Base-by-base conservation (phyloP, 1,140 invertebrate genomes). In the Brachionus sp. region DNA sequence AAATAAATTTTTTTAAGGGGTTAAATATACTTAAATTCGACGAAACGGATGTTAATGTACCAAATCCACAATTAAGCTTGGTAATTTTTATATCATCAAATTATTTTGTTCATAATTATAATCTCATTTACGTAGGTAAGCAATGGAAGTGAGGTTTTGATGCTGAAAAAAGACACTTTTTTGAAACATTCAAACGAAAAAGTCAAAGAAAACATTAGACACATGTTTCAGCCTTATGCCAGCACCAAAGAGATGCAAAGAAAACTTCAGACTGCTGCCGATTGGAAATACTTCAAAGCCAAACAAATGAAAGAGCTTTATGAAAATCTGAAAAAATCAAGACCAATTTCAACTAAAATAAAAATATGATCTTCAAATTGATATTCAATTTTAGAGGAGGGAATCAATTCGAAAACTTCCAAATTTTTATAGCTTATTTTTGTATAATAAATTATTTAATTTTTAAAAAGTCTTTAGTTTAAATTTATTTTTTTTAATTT, bases 21-120 rank as follows among this genome's bases (percentile, higher is more conserved):
- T 75, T 75, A 46, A 75, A 46, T 75, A 75, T 75, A 29, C 23
- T 75, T 12, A 75, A 75, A 75, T 75, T 75, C 46, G 70, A 75
- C 33, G 70, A 75, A 25, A 46, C 70, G 13, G 70, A 75, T 75
- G 37, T 44, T 25, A 46, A 75, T 46, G 6, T 75, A 25, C 42
- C 70, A 46, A 75, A 75, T 46, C 70, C 70, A 10, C 7, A 75
- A 6, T 44, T 75, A 25, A 75, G 70, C 19, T 29, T 75, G 19
- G 70, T 75, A 46, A 46, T 2, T 25, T 46, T 64, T 1, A 46
- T 1, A 46, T 1, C 10, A 12, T 1, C 3, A 19, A 57, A 57
- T 57, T 57, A 16, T 16, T 19, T 57, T 57, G 3, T 57, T 57
- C 2, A 5, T 57, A n/a, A n/a, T 10, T 57, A 7, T 19, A 10